These are phyloP conservation scores for Aphaenogaster floridana DNA, from an alignment of 1,140 invertebrate genomes.

Conservation along the genomic window DNA sequence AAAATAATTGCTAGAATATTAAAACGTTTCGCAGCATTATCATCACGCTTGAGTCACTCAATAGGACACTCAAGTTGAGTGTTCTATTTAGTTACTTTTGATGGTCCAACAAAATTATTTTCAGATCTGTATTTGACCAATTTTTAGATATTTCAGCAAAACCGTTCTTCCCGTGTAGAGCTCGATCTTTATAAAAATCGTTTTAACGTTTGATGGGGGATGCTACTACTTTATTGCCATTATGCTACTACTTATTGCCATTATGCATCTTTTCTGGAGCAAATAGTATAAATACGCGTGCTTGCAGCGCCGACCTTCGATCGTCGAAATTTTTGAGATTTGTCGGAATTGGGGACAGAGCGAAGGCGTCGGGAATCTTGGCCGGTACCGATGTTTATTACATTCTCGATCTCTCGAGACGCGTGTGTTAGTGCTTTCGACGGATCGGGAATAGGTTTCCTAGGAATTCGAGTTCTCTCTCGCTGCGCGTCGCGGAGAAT, in stretches of 20 bases:
- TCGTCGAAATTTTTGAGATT: conserved; percentile 40
- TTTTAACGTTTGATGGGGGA: not conserved
- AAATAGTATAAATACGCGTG: not conserved
- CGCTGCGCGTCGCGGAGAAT: conserved; percentile 12
- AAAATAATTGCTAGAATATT: no score
- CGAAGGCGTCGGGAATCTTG: conserved; percentile 46
- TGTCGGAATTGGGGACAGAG: conserved; percentile 27
- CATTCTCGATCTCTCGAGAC: conserved; percentile 28
- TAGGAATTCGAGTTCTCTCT: conserved; percentile 21
- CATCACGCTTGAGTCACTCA: no score
- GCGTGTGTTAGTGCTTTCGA: conserved; percentile 16
- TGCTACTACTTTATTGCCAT: not conserved
- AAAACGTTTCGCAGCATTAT: no score
- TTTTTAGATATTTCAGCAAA: no score
- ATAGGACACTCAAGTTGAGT: no score
- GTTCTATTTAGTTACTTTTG: no score
- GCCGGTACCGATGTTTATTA: conserved; percentile 46
- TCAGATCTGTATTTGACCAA: no score
- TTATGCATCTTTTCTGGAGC: not conserved
- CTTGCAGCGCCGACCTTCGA: conserved; percentile 16
- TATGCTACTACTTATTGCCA: not conserved
- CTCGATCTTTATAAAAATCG: not conserved
- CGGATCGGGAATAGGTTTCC: conserved; percentile 56
- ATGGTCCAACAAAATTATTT: no score
- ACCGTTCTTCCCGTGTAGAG: not conserved